Evolutionary conservation across 2,888 invertebrate genomes (phyloP).

Genomic region (Cheilosia soror): DNA sequence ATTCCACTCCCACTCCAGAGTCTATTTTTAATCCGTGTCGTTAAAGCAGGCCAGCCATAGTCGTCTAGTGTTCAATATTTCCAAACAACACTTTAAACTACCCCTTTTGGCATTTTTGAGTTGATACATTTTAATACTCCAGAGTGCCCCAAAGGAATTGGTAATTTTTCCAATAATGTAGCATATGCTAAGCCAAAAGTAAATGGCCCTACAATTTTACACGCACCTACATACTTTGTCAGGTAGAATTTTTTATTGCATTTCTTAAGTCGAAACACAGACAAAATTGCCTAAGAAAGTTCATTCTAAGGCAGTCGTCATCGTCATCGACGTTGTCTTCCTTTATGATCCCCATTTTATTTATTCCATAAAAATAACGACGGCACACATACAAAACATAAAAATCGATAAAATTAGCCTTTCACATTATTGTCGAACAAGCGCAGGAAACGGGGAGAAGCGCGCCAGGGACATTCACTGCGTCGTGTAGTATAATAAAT

Average conservation of each 20-base stretch:
- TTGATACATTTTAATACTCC: conserved; percentile 47
- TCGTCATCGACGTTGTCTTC: conserved; percentile 42
- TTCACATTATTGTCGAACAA: conserved; percentile 52
- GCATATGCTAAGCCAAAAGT: conserved; percentile 44
- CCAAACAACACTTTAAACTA: neutral
- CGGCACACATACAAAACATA: conserved; percentile 35
- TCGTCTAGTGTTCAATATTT: no score
- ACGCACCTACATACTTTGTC: conserved; percentile 13
- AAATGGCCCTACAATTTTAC: conserved; percentile 19
- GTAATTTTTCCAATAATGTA: conserved; percentile 40
- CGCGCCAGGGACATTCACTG: conserved; percentile 5
- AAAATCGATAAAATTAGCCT: conserved; percentile 72
- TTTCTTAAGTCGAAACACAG: conserved; percentile 37
- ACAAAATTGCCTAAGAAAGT: neutral
- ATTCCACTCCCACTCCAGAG: no score
- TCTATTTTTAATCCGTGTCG: no score
- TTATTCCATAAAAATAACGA: conserved; percentile 52
- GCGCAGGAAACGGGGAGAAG: conserved; percentile 8
- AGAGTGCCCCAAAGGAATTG: conserved; percentile 35
- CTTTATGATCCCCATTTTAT: conserved; percentile 44
- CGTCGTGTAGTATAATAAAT: conserved; percentile 21
- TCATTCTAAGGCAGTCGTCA: neutral
- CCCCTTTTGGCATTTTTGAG: neutral
- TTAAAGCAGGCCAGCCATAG: no score
- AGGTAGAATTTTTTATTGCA: conserved; percentile 60